These are phyloP conservation scores for Caenorhabditis brenneri DNA, from an alignment of 1,140 invertebrate species.

Conservation along the genomic window DNA sequence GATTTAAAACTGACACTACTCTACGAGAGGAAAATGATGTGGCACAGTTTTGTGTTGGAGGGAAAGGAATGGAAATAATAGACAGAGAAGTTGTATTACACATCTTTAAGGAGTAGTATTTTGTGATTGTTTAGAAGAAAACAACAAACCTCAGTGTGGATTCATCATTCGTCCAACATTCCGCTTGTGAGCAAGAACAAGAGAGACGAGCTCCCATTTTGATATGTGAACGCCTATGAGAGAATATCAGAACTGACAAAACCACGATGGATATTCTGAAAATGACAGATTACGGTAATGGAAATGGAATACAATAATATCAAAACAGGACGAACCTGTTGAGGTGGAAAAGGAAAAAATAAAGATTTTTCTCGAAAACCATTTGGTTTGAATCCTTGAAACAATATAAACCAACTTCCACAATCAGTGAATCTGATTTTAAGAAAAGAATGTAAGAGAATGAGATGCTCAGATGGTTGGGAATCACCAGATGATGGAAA, in stretches of 20 bases:
- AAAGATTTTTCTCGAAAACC: too few species aligned
- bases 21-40: neutral
- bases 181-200: constrained; percentile 43
- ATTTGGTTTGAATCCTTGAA: too few species aligned
- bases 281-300: neutral
- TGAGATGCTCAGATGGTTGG: too few species aligned
- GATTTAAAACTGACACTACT: neutral
- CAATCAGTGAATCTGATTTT: too few species aligned
- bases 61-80: neutral
- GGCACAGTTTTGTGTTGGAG: neutral
- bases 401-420: too few species aligned
- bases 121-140: neutral
- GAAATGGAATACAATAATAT: neutral
- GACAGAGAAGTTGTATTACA: too few species aligned
- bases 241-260: neutral
- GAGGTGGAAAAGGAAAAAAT: too few species aligned
- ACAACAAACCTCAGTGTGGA: constrained; percentile 16
- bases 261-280: neutral
- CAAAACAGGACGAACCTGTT: too few species aligned
- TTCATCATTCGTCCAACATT: constrained; percentile 40
- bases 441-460: too few species aligned
- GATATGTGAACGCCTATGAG: neutral
- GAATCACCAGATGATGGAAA: too few species aligned
- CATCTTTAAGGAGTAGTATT: neutral
- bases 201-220: constrained; percentile 36